A percentile compares a stretch with the other conserved stretches of the same genome.
Conservation (phyloP, 1,140 invertebrate genomes). For the Mylabris phalerata region DNA sequence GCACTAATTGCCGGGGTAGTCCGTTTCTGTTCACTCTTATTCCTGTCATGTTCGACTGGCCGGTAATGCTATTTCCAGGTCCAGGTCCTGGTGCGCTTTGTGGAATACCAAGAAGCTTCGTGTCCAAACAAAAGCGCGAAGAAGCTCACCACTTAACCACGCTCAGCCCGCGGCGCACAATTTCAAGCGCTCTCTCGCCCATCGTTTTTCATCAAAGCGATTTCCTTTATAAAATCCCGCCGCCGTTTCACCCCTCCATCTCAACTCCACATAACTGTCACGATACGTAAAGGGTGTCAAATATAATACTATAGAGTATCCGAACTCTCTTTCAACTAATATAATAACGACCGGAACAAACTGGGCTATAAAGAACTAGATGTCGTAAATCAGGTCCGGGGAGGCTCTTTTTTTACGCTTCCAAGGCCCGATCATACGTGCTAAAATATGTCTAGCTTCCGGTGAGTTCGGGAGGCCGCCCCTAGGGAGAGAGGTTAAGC, state of each 20-base stretch:
- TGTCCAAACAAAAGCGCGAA: constrained; percentile 11
- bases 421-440: constrained; percentile 20
- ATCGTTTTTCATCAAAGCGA: constrained; percentile 12
- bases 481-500: constrained; percentile 35
- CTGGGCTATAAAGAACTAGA: constrained; percentile 46
- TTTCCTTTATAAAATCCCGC: constrained; percentile 11
- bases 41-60: no score
- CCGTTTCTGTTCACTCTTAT: constrained; percentile 25
- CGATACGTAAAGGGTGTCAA: constrained; percentile 27
- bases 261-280: constrained; percentile 12
- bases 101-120: constrained; percentile 1
- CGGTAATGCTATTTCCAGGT: no score
- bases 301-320: constrained; percentile 24
- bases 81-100: background rate
- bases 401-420: background rate
- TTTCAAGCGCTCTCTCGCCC: constrained; percentile 12
- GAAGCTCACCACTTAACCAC: constrained; percentile 19
- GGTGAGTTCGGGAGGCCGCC: constrained; percentile 5
- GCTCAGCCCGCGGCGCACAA: constrained; percentile 3
- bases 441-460: constrained; percentile 33
- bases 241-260: constrained; percentile 14
- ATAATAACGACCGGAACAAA: constrained; percentile 54
- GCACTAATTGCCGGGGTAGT: constrained; percentile 29
- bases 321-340: constrained; percentile 41
- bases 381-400: constrained; percentile 20